Conservation (phyloP, 2,888 invertebrate species). For the Syrphus vitripennis region DNA sequence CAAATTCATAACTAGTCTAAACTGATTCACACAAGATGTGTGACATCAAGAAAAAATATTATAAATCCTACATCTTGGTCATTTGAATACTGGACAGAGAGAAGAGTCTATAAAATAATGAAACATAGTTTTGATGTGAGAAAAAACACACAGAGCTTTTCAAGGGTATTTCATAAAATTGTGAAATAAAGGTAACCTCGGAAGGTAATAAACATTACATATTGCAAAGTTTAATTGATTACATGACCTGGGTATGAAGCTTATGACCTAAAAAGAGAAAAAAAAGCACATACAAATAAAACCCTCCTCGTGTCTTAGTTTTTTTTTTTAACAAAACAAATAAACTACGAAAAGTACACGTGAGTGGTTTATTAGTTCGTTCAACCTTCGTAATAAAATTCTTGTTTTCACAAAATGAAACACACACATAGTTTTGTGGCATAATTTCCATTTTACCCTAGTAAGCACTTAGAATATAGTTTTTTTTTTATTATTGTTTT, state of each 20-base stretch:
- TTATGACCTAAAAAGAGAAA: background rate
- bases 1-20: background rate
- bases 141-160: background rate
- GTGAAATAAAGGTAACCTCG: background rate
- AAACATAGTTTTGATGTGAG: background rate
- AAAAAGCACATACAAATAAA: background rate
- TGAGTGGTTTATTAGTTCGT: conserved; percentile 52
- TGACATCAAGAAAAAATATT: background rate
- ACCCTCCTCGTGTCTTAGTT: background rate
- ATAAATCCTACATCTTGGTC: background rate
- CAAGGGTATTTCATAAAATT: background rate
- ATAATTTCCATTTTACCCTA: conserved; percentile 53
- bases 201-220: background rate
- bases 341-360: conserved; percentile 15
- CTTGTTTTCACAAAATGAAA: background rate
- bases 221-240: background rate
- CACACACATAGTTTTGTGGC: conserved; percentile 3
- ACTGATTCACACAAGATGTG: conserved; percentile 10
- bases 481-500: background rate
- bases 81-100: background rate
- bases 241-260: background rate
- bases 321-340: background rate
- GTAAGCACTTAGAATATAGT: conserved; percentile 9
- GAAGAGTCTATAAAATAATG: background rate
- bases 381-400: conserved; percentile 51